Evolutionary conservation across 1,140 invertebrate species (phyloP).

Genomic region (Tyrophagus putrescentiae): DNA sequence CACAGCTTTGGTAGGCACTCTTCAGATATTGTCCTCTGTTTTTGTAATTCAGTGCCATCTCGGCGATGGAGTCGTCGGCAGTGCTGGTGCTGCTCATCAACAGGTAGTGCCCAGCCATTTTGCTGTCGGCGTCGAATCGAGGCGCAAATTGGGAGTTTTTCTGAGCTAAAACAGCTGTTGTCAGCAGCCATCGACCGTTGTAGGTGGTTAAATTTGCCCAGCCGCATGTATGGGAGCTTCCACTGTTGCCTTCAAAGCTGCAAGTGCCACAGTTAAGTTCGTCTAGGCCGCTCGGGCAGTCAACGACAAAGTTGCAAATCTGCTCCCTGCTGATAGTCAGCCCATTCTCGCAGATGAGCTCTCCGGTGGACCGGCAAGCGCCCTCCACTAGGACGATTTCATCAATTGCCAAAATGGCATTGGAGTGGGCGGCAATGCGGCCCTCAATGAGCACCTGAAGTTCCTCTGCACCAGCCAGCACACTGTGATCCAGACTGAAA

Average conservation of each 20-base stretch:
- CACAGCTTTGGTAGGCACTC: slow-evolving; percentile 19
- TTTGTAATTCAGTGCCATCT: slow-evolving; percentile 6
- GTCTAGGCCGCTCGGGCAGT: slow-evolving; percentile 9
- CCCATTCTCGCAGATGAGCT: neutral
- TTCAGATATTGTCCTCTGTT: slow-evolving; percentile 12
- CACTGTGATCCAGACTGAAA: neutral
- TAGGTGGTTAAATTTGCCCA: slow-evolving; percentile 9
- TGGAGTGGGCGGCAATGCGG: neutral
- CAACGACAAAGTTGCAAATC: neutral
- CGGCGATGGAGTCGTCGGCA: neutral
- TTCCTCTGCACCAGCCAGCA: neutral
- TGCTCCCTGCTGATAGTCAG: neutral
- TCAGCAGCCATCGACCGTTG: neutral
- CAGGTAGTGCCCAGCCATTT: slow-evolving; percentile 2
- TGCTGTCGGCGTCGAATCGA: slow-evolving; percentile 6
- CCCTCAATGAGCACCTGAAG: neutral
- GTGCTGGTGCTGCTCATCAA: slow-evolving; percentile 20
- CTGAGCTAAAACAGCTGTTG: neutral
- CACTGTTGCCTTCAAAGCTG: slow-evolving; percentile 22
- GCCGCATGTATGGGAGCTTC: slow-evolving; percentile 18
- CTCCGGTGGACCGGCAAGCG: neutral
- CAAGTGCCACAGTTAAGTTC: slow-evolving; percentile 24
- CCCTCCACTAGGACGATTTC: neutral
- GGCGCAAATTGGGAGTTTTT: neutral
- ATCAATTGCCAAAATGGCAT: neutral